A percentile compares a stretch with the other conserved stretches of the same genome.
These are phyloP conservation scores for Eulemur macaco DNA, from an alignment of 2,113 vertebrate genomes.

Conservation along the genomic window DNA sequence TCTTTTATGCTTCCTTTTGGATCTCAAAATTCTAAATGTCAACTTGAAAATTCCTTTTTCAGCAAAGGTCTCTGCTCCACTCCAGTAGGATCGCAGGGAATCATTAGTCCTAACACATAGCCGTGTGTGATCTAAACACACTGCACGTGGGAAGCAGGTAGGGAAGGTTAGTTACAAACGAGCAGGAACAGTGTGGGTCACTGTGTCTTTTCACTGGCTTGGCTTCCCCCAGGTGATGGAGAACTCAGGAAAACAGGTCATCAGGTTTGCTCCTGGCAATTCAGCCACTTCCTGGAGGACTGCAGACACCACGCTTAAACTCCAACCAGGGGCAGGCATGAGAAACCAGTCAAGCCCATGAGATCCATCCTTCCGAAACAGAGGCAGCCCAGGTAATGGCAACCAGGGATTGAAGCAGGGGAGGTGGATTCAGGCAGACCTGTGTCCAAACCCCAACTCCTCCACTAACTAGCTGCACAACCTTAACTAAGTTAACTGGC, in stretches of 20 bases:
- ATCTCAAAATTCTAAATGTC: slow-evolving; percentile 45
- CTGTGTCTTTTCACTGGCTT: neutral
- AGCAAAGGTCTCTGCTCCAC: neutral
- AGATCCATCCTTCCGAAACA: neutral
- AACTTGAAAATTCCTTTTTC: slow-evolving; percentile 43
- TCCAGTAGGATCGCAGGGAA: neutral
- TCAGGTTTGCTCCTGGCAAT: neutral
- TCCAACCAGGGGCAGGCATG: no score
- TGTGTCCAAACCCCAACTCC: neutral
- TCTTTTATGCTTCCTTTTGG: slow-evolving; percentile 64
- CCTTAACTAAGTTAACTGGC: neutral
- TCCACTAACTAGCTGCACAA: neutral
- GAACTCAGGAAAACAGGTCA: neutral
- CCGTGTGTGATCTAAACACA: fast-evolving
- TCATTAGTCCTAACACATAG: neutral
- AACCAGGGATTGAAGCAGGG: neutral
- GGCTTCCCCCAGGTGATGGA: neutral
- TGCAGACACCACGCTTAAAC: neutral
- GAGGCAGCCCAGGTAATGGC: neutral
- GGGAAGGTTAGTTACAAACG: fast-evolving
- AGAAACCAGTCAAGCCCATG: neutral
- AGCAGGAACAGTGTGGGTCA: neutral
- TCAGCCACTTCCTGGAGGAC: neutral
- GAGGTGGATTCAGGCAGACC: neutral
- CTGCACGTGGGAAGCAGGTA: fast-evolving